These are phyloP conservation scores for Torymus texanus DNA, from an alignment of 2,888 invertebrate genomes.

Conservation along the genomic window DNA sequence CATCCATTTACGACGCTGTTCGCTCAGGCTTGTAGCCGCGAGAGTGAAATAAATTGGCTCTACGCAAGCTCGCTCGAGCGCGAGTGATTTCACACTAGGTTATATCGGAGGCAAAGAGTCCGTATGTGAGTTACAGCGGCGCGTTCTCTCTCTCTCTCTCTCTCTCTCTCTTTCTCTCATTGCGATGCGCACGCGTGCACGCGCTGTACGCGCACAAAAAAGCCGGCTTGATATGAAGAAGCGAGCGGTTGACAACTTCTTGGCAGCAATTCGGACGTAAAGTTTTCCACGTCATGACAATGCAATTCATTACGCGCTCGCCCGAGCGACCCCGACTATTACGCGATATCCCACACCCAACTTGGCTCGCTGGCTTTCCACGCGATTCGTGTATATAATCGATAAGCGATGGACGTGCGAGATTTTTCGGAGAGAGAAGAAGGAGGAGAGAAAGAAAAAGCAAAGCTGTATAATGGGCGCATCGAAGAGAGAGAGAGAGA, in stretches of 20 bases:
- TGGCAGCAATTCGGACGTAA: slow-evolving; percentile 43
- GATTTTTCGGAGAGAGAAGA: slow-evolving; percentile 6
- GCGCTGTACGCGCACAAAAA: neutral
- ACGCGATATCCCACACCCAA: slow-evolving; percentile 21
- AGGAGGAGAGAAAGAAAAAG: too few species aligned
- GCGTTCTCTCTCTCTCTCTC: neutral
- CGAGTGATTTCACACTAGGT: slow-evolving; percentile 29
- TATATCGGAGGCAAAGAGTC: slow-evolving; percentile 15
- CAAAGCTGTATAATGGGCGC: too few species aligned
- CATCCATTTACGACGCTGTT: neutral
- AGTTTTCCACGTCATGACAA: slow-evolving; percentile 35
- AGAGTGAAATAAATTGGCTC: slow-evolving; percentile 26
- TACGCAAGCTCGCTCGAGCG: neutral
- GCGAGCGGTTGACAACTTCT: slow-evolving; percentile 22
- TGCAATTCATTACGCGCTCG: slow-evolving; percentile 40
- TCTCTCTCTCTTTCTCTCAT: too few species aligned
- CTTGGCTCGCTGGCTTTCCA: slow-evolving; percentile 2
- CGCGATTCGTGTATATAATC: neutral
- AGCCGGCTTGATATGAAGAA: neutral
- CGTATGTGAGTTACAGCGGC: neutral
- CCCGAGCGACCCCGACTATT: slow-evolving; percentile 9
- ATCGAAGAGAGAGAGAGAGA: too few species aligned
- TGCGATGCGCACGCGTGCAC: neutral
- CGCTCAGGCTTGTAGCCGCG: neutral
- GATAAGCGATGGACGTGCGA: slow-evolving; percentile 5